Percentiles rank a stretch among this genome's conserved stretches.
These are phyloP conservation scores for Umimayanthus kanabou DNA, from an alignment of 92 coral and sea anemone species.

Conservation along the genomic window DNA sequence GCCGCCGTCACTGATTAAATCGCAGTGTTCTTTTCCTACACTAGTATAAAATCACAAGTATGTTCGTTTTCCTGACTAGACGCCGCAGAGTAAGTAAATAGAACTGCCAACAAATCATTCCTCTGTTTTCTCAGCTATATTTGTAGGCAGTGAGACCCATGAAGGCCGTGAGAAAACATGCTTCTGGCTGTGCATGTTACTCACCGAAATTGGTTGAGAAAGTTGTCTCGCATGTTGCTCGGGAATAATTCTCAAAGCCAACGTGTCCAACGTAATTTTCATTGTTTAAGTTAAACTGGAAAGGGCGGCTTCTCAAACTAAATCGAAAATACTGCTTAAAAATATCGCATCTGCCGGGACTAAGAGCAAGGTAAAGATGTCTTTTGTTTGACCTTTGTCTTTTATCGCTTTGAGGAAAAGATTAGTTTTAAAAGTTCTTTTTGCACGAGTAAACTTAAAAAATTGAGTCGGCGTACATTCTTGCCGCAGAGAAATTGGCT, in stretches of 20 bases:
- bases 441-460: background rate
- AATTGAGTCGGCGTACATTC: background rate
- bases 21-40: too few relatives aligned
- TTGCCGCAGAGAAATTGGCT: background rate
- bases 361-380: background rate
- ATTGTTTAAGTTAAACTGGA: too few relatives aligned
- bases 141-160: background rate
- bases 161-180: conserved; percentile 12
- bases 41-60: background rate
- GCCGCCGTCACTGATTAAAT: too few relatives aligned
- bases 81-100: background rate
- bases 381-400: background rate
- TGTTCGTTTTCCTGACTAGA: too few relatives aligned
- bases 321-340: too few relatives aligned
- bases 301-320: background rate
- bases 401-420: background rate
- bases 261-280: too few relatives aligned
- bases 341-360: background rate
- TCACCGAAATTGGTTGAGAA: background rate
- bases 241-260: background rate
- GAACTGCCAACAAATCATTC: background rate
- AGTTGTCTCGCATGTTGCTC: background rate
- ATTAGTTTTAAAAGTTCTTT: background rate
- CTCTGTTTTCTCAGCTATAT: conserved; percentile 18
- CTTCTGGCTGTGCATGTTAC: background rate